Base-by-base conservation (phyloP, 2,113 vertebrate genomes). In the Leptodactylus fuscus region DNA sequence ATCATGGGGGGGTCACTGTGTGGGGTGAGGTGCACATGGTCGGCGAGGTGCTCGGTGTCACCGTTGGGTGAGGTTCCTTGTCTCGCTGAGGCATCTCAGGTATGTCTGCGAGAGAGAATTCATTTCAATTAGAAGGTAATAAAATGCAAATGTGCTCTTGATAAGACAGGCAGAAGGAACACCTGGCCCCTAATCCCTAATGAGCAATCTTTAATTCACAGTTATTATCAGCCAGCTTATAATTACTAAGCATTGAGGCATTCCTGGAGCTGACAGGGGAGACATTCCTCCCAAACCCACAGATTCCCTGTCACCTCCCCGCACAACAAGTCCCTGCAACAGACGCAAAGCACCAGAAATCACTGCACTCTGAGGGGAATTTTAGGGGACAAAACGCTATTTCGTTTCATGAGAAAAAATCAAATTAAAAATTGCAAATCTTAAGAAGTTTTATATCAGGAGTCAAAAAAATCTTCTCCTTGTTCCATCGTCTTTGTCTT, bases 111-210 rank as follows among this genome's bases (percentile, higher is more conserved):
- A 87, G 88, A 87, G 89, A 88, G 76, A 83, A 87, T 87, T 9
- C 77, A 87, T 87, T 88, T 90, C 88, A 88, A 88, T 88, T 87
- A 88, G 36, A 74, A 87, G 11, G 87, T 81, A 70, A 91, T 92
- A 92, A 91, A 91, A 92, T 92, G 91, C 89, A 91, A 93, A 93
- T 90, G 75, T 0, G 75, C 38, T 76, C 85, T 87, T 48, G 90
- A 89, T 89, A 89, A 91, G 91, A 78, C 58, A 88, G 87, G 88
- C 86, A 75, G 79, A 18, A 36, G 34, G 89, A 90, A 90, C 91
- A 92, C 90, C 91, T 92, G 91, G 89, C 86, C 86, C 80, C 89
- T 80, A 89, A 85, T 87, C 89, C 87, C 89, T 89, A 90, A 91
- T 89, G 89, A 90, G 85, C 91, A 83, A 89, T 89, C 78, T 90